phyloP scores from a whole-genome alignment of 2,797 vertebrate species.

The Carapus acus region DNA sequence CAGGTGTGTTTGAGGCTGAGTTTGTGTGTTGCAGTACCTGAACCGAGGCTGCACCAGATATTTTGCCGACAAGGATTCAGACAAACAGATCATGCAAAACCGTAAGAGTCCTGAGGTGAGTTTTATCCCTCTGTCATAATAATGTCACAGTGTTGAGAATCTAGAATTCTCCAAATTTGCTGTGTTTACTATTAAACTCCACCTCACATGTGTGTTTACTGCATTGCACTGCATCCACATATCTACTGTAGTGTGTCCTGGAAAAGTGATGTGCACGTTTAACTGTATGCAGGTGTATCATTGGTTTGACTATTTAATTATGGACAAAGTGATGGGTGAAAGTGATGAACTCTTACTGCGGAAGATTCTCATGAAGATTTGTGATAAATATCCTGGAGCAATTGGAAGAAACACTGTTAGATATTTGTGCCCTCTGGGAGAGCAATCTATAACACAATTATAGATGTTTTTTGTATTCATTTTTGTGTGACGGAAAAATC shows the following conservation, averaged over 20 bases:
- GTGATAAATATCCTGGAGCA: constrained; percentile 53
- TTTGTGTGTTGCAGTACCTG: constrained; percentile 79
- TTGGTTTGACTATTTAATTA: too few species aligned
- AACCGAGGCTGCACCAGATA: constrained; percentile 95
- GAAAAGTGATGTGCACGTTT: too few species aligned
- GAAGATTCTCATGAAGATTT: constrained; percentile 35
- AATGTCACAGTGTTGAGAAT: neutral
- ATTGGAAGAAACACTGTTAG: constrained; percentile 37
- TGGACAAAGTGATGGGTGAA: too few species aligned
- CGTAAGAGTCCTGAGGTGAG: constrained; percentile 95
- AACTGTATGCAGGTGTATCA: constrained; percentile 11
- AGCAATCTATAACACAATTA: too few species aligned
- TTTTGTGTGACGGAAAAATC: constrained; percentile 16
- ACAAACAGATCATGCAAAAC: constrained; percentile 94
- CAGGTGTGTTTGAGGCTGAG: constrained; percentile 7
- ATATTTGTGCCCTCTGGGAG: constrained; percentile 39
- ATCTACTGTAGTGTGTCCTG: too few species aligned
- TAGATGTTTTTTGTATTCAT: constrained; percentile 33
- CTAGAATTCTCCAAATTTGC: neutral
- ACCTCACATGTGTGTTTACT: too few species aligned
- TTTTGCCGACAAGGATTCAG: constrained; percentile 90
- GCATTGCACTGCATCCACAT: too few species aligned
- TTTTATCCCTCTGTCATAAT: neutral
- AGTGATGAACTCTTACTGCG: too few species aligned
- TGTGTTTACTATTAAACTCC: too few species aligned